phyloP scores from a whole-genome alignment of 2,797 vertebrate genomes.

The Erpetoichthys calabaricus region DNA sequence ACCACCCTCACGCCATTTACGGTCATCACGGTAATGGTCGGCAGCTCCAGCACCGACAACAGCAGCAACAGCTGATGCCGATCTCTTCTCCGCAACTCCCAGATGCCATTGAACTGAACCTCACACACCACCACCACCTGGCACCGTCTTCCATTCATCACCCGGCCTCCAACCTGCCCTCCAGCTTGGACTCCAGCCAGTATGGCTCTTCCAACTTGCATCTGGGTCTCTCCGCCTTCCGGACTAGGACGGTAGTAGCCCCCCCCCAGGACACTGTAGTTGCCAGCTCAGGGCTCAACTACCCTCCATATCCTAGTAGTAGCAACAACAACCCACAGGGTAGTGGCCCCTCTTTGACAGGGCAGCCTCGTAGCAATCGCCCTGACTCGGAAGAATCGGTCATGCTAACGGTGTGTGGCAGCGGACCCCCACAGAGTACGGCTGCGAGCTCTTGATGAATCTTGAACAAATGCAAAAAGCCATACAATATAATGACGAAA shows the following conservation, averaged over 20 bases:
- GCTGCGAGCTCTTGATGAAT: slow-evolving; percentile 91
- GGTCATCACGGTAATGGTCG: slow-evolving; percentile 59
- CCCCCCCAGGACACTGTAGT: slow-evolving; percentile 48
- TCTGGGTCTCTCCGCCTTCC: slow-evolving; percentile 81
- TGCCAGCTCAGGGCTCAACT: slow-evolving; percentile 37
- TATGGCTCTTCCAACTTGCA: slow-evolving; percentile 75
- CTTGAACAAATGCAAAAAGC: slow-evolving; percentile 69
- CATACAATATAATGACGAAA: slow-evolving; percentile 51
- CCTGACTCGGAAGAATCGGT: slow-evolving; percentile 64
- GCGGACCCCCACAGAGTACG: slow-evolving; percentile 52
- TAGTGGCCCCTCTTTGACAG: slow-evolving; percentile 27
- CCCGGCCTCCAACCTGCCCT: slow-evolving; percentile 26
- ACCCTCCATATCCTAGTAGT: slow-evolving; percentile 59
- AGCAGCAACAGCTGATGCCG: slow-evolving; percentile 46
- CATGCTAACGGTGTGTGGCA: slow-evolving; percentile 55
- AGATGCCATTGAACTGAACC: slow-evolving; percentile 76
- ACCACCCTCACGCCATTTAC: slow-evolving; percentile 62
- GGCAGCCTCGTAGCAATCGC: slow-evolving; percentile 51
- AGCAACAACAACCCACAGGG: slow-evolving; percentile 37
- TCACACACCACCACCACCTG: slow-evolving; percentile 55
- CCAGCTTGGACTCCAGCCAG: slow-evolving; percentile 66
- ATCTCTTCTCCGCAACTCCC: slow-evolving; percentile 64
- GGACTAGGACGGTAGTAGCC: slow-evolving; percentile 78
- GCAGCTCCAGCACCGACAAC: slow-evolving; percentile 49
- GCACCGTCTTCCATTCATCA: slow-evolving; percentile 65